Evolutionary conservation across 2,888 invertebrate genomes (phyloP), one percentile per base, ranked within the genome.

Genomic region (Drosophila barbarae): DNA sequence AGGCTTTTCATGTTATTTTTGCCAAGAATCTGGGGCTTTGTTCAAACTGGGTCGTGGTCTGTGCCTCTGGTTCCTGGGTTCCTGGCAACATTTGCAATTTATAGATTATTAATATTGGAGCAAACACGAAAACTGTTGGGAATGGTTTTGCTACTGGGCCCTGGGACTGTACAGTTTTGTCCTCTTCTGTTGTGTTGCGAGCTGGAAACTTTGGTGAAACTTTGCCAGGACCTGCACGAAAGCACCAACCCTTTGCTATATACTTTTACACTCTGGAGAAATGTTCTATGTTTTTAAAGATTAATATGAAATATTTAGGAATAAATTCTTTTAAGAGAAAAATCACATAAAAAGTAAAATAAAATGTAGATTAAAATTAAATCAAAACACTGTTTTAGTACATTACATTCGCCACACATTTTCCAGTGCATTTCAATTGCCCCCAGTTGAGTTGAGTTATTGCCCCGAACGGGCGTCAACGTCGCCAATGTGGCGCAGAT

Each of bases 401-500:
- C 7, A 1, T 7, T 1, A 13, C 21, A 12, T 35, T 35, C 12
- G 23, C 15, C 15, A 4, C 12, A 51, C 39, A 12, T 3, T 23
- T 53, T 44, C 13, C 30, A 47, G 21, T 30, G 10, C 51, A 10
- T 46, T 60, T 60, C 23, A 41, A 47, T 56, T 72, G 71, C 56
- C 67, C 60, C 51, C 77, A 71, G 68, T 71, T 68, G 60, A 59
- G 72, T 81, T 81, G 77, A 80, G 63, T 84, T 80, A 80, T 83
- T 67, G 74, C 77, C 69, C 63, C 61, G 53, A 41, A 44, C 59
- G 84, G 65, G 50, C 66, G 42, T 52, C 55, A 58, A 59, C 70
- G 59, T 84, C 83, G 79, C 69, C 77, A 77, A 69, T 76, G 85
- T 80, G 69, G 57, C 71, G 77, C 72, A 85, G 85, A 80, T 80